Evolutionary conservation across 2,888 invertebrate species (phyloP), one percentile per base, ranked within the genome.

Genomic region (Crematogaster levior): DNA sequence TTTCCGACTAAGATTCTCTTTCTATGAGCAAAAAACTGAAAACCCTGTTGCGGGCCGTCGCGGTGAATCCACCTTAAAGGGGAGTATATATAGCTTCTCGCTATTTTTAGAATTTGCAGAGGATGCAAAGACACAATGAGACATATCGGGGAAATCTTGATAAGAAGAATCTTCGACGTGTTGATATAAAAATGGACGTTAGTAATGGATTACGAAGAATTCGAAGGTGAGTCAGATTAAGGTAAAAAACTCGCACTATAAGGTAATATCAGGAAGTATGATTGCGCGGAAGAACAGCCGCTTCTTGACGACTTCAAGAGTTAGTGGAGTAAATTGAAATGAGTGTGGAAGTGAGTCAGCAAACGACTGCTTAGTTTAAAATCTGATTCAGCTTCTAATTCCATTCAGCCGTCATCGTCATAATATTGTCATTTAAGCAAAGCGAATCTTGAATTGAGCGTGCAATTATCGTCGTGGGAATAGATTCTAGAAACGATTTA

Each of bases 271-370:
- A 65, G 63, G 21, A 63, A 74, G 65, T 74, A 46, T 74, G 65
- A 63, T 68, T 37, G 68, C 51, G 66, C 66, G 51, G 37, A 75
- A 75, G 34, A 75, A n/a, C 48, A 66, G 48, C 48, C 68, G 68
- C 37, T 66, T 51, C 75, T 51, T 75, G 68, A 75, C 68, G 75
- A 74, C 73, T 74, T 74, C 15, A 63, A 15, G 51, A 68, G n/a
- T 66, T 68, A 66, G 37, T 68, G 37, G n/a, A 75, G 34, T 66
- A 51, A 27, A 65, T 51, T 34, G 75, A 68, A 68, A 68, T 40
- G 70, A 75, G 27, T 68, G 70, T 68, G 68, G 68, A 51, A 51
- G 75, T 75, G 75, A 75, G 51, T 75, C 75, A 68, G 75, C 75
- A 68, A 75, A 75, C 66, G 24, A 73, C 65, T 73, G 21, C 65